Conservation (phyloP, 92 coral and sea anemone species). For the Phenganax marumi region DNA sequence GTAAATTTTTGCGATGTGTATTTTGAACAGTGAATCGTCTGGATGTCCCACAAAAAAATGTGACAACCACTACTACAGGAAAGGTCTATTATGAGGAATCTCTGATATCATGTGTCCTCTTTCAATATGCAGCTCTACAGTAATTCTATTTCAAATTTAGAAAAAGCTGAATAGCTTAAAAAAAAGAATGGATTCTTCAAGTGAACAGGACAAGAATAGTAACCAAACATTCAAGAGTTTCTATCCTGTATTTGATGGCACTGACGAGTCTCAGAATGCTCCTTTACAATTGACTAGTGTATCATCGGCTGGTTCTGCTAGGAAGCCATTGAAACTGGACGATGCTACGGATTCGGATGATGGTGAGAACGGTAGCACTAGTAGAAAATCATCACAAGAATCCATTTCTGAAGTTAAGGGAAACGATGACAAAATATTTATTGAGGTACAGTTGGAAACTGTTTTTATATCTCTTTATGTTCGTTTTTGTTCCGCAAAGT, state of each 20-base stretch:
- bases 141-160: not conserved
- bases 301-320: constrained; percentile 21
- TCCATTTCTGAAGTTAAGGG: not conserved
- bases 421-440: not conserved
- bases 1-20: too few relatives aligned
- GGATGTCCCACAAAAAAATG: too few relatives aligned
- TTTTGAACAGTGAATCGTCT: too few relatives aligned
- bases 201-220: constrained; percentile 1
- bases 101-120: too few relatives aligned
- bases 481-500: not conserved
- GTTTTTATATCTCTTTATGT: too few relatives aligned
- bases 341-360: not conserved
- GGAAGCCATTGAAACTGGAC: constrained; percentile 17
- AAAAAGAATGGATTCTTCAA: not conserved
- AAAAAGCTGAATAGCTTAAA: not conserved
- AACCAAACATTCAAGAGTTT: not conserved
- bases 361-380: not conserved
- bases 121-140: not conserved
- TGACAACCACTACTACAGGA: too few relatives aligned
- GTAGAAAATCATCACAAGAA: not conserved
- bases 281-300: constrained; percentile 14
- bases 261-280: constrained; percentile 1
- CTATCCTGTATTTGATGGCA: constrained; percentile 8
- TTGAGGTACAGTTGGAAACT: not conserved
- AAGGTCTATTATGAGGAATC: too few relatives aligned